Evolutionary conservation across 64 coral and sea anemone species (phyloP), one percentile per base, ranked within the genome.

Genomic region (Dendronephthya gigantea): DNA sequence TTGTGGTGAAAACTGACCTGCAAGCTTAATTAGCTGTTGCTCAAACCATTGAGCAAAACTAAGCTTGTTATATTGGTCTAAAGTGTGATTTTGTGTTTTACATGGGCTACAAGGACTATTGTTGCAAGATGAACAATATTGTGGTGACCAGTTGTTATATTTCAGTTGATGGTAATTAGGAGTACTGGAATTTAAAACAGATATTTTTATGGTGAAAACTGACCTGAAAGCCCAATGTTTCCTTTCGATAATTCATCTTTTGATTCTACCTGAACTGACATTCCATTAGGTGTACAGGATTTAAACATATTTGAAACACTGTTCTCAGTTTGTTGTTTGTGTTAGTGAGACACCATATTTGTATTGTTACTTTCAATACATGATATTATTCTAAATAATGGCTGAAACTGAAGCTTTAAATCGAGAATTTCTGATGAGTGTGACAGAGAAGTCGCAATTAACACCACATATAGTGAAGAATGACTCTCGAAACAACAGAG

Each of bases 131-230:
- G 68, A 74, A 74, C 68, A 74, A 74, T 17, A 74, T 74, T 17
- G 0, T 74, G 68, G 68, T 74, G 68, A 74, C 68, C 68, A 74
- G 68, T 74, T 74, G 0, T 74, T 74, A 35, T 74, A 74, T 74
- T 74, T 74, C 32, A 74, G 68, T 35, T 74, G n/a, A 74, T 74
- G 68, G 25, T 74, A 74, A 27, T 0, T 35, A 13, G 32, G n/a
- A 30, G 68, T 13, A 25, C 22, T 74, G n/a, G n/a, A n/a, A n/a
- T n/a, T n/a, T n/a, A n/a, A n/a, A n/a, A n/a, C n/a, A n/a, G n/a
- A n/a, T n/a, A n/a, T 74, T 27, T 28, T 1, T 74, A 28, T 74
- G 68, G 10, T 52, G 50, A 52, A 52, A 52, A 52, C 68, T 74
- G 68, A 74, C 68, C 68, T 0, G 68, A 17, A 30, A 35, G 32